Evolutionary conservation across 2,797 vertebrate genomes (phyloP).

Genomic region (Percopsis omiscomaycus): DNA sequence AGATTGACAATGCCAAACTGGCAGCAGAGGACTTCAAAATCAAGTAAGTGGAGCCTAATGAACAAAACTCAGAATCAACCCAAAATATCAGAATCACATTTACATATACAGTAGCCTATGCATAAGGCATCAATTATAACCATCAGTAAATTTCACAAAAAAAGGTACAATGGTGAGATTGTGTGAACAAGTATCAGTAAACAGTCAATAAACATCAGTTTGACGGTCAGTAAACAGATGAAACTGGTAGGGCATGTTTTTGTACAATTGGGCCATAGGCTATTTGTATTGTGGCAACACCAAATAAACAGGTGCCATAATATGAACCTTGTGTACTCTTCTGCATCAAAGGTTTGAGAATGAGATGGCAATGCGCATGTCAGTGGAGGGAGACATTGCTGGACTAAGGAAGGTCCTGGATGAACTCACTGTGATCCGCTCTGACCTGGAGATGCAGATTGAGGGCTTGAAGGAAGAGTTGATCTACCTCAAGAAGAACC

Average conservation of each 20-base stretch:
- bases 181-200: conserved; percentile 2
- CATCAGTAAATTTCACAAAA: neutral
- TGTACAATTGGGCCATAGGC: neutral
- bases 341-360: conserved; percentile 67
- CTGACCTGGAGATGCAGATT: conserved; percentile 76
- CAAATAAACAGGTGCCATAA: neutral
- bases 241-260: conserved; percentile 53
- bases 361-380: conserved; percentile 66
- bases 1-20: conserved; percentile 78
- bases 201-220: conserved; percentile 20
- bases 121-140: too few species aligned
- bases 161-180: neutral
- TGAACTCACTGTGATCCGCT: conserved; percentile 67
- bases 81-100: too few species aligned
- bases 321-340: neutral
- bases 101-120: neutral
- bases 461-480: conserved; percentile 79
- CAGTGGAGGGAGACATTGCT: conserved; percentile 69
- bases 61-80: neutral
- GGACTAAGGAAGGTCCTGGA: conserved; percentile 74
- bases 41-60: conserved; percentile 65
- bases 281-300: conserved; percentile 9
- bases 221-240: neutral
- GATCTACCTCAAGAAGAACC: conserved; percentile 78
- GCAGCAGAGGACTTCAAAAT: conserved; percentile 78